These are phyloP conservation scores for Cryptocephalus moraei DNA, from an alignment of 2,888 invertebrate genomes.

Conservation along the genomic window DNA sequence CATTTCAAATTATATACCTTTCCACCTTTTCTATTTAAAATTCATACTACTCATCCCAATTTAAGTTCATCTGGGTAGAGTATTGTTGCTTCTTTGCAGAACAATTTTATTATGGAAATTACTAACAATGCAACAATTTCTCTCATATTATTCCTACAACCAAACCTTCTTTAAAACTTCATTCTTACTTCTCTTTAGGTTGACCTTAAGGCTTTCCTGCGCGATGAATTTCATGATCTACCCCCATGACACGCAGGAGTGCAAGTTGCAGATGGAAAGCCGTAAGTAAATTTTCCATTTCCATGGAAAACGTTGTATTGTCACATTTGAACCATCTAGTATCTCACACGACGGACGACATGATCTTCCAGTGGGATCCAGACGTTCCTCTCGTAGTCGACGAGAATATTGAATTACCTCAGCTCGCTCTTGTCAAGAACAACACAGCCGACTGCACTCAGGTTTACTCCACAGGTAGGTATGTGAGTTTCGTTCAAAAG, in stretches of 20 bases:
- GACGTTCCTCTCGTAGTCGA: conserved; percentile 83
- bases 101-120: too few relatives aligned
- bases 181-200: conserved; percentile 30
- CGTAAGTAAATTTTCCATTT: conserved; percentile 51
- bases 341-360: conserved; percentile 88
- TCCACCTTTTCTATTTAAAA: too few relatives aligned
- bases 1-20: too few relatives aligned
- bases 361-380: conserved; percentile 90
- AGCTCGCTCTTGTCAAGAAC: conserved; percentile 74
- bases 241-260: conserved; percentile 90
- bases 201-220: conserved; percentile 79
- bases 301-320: background rate
- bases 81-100: too few relatives aligned
- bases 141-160: too few relatives aligned
- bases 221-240: conserved; percentile 93
- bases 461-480: conserved; percentile 75
- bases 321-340: conserved; percentile 44
- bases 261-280: conserved; percentile 90
- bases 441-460: conserved; percentile 86
- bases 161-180: too few relatives aligned
- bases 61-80: too few relatives aligned
- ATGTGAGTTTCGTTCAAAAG: conserved; percentile 18
- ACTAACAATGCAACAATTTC: too few relatives aligned
- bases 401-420: conserved; percentile 83
- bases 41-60: too few relatives aligned